Evolutionary conservation across 2,888 invertebrate species (phyloP), one percentile per base, ranked within the genome.

Genomic region (Choristoneura rosaceana): DNA sequence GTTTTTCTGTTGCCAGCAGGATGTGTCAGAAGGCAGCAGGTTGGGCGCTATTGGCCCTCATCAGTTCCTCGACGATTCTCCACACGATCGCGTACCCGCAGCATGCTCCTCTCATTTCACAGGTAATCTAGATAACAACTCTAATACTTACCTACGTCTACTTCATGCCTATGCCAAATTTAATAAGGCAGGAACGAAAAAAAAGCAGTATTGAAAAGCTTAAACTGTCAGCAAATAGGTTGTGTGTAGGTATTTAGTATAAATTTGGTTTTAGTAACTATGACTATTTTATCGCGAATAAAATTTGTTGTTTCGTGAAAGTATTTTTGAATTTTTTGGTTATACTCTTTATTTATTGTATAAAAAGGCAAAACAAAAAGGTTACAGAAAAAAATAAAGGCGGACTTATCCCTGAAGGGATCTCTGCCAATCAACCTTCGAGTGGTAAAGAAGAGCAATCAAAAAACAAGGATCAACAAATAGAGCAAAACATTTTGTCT

Each of bases 71-170:
- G 79, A 94, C 95, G 75, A 90, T 97, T 67, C 93, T 97, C 74
- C 95, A 96, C 80, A 96, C 96, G 74, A 89, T 96, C 75, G 96
- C 97, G 60, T 96, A 96, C 83, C 97, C 97, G 78, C 94, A 91
- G 81, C 91, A 84, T 68, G 86, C 89, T 71, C 90, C 92, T 71
- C 88, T 92, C 76, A 89, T 94, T 76, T 89, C 94, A 86, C 94
- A 94, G 90, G 94, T 92, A 85, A 74, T 50, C 66, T 62, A 50
- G 15, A 60, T 66, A 61, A 25, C 58, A 59, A 63, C 17, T 34
- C 50, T 64, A 52, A 50, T 50, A 73, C 68, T 63, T 43, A 69
- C 68, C 59, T 43, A 68, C 67, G 50, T 73, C 58, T 50, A 50
- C 25, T 41, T 45, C 59, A 47, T 71, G 12, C 43, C 63, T 63